Conservation (phyloP, 2,797 vertebrate species). For the Centropyge bicolor region DNA sequence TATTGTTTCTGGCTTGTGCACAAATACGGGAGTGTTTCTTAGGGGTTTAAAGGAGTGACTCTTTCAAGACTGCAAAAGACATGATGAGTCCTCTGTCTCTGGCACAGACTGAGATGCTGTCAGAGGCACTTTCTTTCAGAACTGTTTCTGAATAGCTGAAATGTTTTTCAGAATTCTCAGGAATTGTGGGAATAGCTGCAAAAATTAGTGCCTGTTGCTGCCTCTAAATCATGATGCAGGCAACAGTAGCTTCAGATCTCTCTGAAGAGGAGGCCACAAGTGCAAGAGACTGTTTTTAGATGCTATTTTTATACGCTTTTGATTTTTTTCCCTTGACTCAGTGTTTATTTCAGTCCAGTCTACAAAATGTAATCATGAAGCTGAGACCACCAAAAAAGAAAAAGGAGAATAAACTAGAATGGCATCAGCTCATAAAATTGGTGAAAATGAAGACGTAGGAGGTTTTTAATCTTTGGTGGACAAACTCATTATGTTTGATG, state of each 20-base stretch:
- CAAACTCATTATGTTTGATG: conserved; percentile 13
- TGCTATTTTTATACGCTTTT: not conserved
- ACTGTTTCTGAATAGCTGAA: too few relatives aligned
- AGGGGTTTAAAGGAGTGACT: not conserved
- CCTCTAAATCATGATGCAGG: not conserved
- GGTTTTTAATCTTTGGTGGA: not conserved
- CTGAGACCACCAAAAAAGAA: not conserved
- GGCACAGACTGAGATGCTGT: not conserved
- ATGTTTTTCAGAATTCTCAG: not conserved
- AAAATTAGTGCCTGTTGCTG: not conserved
- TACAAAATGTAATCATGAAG: not conserved
- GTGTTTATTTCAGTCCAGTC: not conserved
- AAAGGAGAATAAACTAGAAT: not conserved
- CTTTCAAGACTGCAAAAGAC: not conserved
- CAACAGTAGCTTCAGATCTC: not conserved
- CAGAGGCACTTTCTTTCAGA: too few relatives aligned
- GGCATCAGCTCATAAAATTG: not conserved
- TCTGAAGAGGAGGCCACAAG: not conserved
- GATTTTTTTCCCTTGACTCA: not conserved
- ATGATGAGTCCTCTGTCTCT: not conserved
- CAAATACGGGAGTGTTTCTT: not conserved
- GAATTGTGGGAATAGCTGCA: not conserved
- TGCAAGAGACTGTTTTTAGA: not conserved
- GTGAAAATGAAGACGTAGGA: conserved; percentile 3
- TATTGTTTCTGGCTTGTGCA: not conserved